Conservation (phyloP, 2,888 invertebrate species). For the Archaeoteleia sp. region DNA sequence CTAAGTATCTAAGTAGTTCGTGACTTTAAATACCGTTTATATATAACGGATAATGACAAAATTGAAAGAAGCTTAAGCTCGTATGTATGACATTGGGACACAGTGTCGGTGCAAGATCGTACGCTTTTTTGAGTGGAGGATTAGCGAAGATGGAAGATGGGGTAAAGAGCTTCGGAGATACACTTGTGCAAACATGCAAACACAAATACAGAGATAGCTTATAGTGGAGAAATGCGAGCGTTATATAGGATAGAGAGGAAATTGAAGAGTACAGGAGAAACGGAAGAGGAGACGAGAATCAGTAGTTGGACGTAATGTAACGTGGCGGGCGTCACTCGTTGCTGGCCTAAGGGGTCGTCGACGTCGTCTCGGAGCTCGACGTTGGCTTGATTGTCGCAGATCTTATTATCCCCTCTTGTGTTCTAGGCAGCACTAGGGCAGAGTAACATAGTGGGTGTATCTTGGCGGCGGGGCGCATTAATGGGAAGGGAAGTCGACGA, state of each 20-base stretch:
- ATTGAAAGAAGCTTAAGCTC: conserved; percentile 1
- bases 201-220: conserved; percentile 9
- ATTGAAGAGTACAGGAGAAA: conserved; percentile 26
- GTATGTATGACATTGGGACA: not conserved
- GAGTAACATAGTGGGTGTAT: conserved; percentile 51
- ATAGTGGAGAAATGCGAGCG: conserved; percentile 3
- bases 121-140: conserved; percentile 20
- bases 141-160: conserved; percentile 4
- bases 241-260: conserved; percentile 31
- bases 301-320: conserved; percentile 61
- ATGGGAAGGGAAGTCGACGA: conserved; percentile 49
- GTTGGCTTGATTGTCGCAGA: conserved; percentile 71
- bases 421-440: conserved; percentile 58
- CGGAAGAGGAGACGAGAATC: conserved; percentile 26
- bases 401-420: conserved; percentile 72
- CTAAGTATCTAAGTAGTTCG: not conserved
- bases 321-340: conserved; percentile 68
- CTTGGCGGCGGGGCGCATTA: conserved; percentile 44
- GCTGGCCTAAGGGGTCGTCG: conserved; percentile 64
- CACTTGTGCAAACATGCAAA: conserved; percentile 11
- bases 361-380: conserved; percentile 56
- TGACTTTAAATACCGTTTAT: too few relatives aligned
- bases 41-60: conserved; percentile 5
- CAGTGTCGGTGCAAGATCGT: conserved; percentile 1
- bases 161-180: conserved; percentile 5